Base-by-base conservation (phyloP, 2,888 invertebrate species). In the Gryllus longicercus region DNA sequence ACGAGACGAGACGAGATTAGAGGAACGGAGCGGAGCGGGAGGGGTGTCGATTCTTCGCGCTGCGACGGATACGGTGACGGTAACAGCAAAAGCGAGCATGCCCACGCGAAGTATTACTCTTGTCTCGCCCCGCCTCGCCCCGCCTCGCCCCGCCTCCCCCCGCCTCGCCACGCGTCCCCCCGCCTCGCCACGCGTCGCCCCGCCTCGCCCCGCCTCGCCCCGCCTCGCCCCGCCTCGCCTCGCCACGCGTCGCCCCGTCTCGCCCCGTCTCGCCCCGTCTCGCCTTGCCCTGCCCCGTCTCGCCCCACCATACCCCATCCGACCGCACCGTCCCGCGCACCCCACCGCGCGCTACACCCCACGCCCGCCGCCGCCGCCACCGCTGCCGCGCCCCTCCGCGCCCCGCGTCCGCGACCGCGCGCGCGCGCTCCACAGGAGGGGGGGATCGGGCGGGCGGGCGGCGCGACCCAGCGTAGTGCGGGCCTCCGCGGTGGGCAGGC, bases 341-440 rank as follows among this genome's bases (percentile, higher is more conserved):
- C 25, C 81, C 14, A 50, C 78, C 21, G 81, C 21, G 78, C 50
- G 78, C 38, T 75, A 14, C 79, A 74, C 74, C 78, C 50, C 76
- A 74, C 76, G 78, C 76, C 63, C 50, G 51, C 63, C 21, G 74
- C 49, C 63, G 11, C 75, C 49, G 38, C 76, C 75, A 14, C n/a
- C 63, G 50, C 21, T 38, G 50, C 63, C 74, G 50, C 21, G 38
- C 11, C 49, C n/a, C 10, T 21, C 16, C 38, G 11, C 10, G 49
- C 16, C 16, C 63, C 63, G 63, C 63, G 63, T 1, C 63, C 5
- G 16, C 63, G 14, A n/a, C 63, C 63, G 63, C 63, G 16, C n/a
- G 16, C 63, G 63, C 63, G 16, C 16, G 14, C 63, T 14, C 63
- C 63, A 11, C n/a, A 4, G 63, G 63, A 63, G 63, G 63, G 63